These are phyloP conservation scores for Thamnophis elegans DNA, from an alignment of 2,797 vertebrate genomes.

Conservation along the genomic window DNA sequence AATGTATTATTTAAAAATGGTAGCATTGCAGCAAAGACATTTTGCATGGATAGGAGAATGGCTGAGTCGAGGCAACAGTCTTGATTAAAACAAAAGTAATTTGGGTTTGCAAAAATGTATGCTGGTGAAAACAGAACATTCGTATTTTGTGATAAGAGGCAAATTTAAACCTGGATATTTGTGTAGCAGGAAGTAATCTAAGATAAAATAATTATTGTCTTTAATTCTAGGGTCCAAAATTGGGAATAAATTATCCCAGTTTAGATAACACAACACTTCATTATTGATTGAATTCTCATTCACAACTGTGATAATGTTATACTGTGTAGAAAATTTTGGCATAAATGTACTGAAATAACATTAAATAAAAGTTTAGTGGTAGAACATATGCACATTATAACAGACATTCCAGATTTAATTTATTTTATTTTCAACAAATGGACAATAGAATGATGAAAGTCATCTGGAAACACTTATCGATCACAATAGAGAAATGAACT, in stretches of 20 bases:
- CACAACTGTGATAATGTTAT: not conserved
- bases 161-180: not conserved
- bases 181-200: not conserved
- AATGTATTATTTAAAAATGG: conserved; percentile 40
- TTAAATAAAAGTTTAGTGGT: not conserved
- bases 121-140: conserved; percentile 16
- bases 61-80: conserved; percentile 41
- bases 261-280: not conserved
- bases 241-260: not conserved
- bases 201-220: conserved; percentile 1
- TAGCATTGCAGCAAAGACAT: conserved; percentile 49
- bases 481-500: not conserved
- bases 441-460: not conserved
- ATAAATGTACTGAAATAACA: not conserved
- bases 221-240: not conserved
- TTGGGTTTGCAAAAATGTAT: conserved; percentile 43
- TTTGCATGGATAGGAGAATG: conserved; percentile 44
- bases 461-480: too few species aligned
- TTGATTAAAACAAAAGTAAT: conserved; percentile 57
- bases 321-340: not conserved
- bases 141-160: conserved; percentile 9
- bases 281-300: not conserved
- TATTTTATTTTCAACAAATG: not conserved
- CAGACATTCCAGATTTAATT: not conserved
- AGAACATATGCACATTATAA: not conserved